Base-by-base conservation (phyloP, 2,797 vertebrate genomes). In the Iguana delicatissima region DNA sequence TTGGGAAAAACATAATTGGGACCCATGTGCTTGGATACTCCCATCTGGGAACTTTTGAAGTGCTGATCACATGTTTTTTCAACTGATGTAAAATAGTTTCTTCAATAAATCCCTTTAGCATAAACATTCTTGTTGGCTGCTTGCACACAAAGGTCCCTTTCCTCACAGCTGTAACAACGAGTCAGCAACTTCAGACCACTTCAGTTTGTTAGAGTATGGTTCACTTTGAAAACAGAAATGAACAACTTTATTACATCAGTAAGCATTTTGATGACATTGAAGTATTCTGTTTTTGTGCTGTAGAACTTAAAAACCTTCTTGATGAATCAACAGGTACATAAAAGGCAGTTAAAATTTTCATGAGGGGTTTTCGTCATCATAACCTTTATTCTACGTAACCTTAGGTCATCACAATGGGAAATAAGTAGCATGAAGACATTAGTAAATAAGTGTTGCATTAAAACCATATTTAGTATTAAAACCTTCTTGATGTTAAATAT, bases 21-120 rank as follows among this genome's bases (percentile, higher is more conserved):
- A 26, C 38, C 69, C 32, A 55, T 67, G 88, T 84, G 88, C 46
- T 35, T 88, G 22, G 29, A 80, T 80, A 80, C 22, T 55, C 42
- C 46, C 42, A 32, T 90, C 46, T 86, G 80, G 67, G 24, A 29
- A 73, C 52, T 35, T 76, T 76, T 82, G 89, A 86, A 87, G 57
- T 86, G 42, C 57, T 76, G 32, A 90, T 90, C 85, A 90, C 84
- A 90, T 74, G 87, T 38, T 86, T 62, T 59, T 74, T 82, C 79
- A 74, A 64, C 55, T 76, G 57, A 67, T 67, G 55, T 32, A 64
- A 64, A 82, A 87, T 64, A 35, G 42, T 38, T 82, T n/a, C 14
- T 59, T 38, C 38, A 29, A 29, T 32, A 46, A 74, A 74, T 50
- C 38, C 6, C 5, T 83, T 82, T 20, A 62, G 57, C n/a, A 20